Base-by-base conservation (phyloP, 2,797 vertebrate species). In the Acanthurus leucopareius region DNA sequence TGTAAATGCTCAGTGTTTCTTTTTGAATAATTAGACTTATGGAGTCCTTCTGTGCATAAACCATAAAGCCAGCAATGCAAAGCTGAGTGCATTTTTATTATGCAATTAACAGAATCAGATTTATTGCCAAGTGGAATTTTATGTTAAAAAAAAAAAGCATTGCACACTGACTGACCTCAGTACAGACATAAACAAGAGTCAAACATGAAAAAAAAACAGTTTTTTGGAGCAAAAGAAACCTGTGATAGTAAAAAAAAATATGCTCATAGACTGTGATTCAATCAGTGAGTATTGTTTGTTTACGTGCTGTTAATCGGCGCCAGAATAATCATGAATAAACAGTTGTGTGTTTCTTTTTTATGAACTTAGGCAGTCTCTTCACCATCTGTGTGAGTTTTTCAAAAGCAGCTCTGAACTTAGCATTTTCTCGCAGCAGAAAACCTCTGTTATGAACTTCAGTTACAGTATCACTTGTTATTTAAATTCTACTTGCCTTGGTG, bases 381-480 rank as follows among this genome's bases (percentile, higher is more conserved):
- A 20, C 15, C 47, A 7, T 35, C 32, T 35, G 32, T 35, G 32
- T 35, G 32, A 35, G 32, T 35, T 7, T 35, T 73, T 47, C 10
- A 49, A 17, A 72, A 49, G 28, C 67, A 52, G 2, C 52, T 73
- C 28, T 16, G n/a, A 73, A 9, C 4, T 15, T 19, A 62, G 54
- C 60, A 35, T 22, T 82, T 16, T 32, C 9, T 10, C 28, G 45
- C 35, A 5, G 48, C 57, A 57, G 35, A 48, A 83, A 70, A 49
- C 32, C 19, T 56, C 25, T 19, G 86, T 80, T 54, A 66, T 60
- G 76, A 71, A 80, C 49, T 60, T 73, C 16, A 15, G n/a, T 58
- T 58, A 42, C 40, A 42, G 40, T 42, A 70, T 75, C 64, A 58
- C 65, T 60, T 77, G n/a, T 57, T 57, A 79, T 75, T 53, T 79